phyloP scores from a whole-genome alignment of 2,113 vertebrate genomes.

The Elachura formosa region DNA sequence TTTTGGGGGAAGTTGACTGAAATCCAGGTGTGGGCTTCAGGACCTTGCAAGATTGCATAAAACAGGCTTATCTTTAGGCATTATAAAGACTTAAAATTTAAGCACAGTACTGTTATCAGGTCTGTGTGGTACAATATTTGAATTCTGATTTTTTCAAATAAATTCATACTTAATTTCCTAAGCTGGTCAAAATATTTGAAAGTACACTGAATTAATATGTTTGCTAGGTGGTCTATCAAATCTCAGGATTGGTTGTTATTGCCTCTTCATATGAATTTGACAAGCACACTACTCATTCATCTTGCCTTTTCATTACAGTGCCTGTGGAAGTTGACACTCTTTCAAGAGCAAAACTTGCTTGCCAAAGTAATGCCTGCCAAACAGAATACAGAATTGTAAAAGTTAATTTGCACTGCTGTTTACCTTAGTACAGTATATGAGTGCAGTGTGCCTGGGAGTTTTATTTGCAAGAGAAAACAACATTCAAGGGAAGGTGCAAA shows the following conservation, averaged over 20 bases:
- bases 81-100: not conserved
- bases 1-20: not conserved
- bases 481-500: not conserved
- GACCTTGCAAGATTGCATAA: not conserved
- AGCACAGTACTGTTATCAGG: not conserved
- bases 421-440: not conserved
- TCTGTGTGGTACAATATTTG: not conserved
- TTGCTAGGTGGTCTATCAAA: not conserved
- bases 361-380: not conserved
- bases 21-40: not conserved
- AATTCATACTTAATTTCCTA: not conserved
- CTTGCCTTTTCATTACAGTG: not conserved
- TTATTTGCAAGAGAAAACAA: not conserved
- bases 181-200: not conserved
- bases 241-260: not conserved
- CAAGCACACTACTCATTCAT: not conserved
- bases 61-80: not conserved
- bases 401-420: not conserved
- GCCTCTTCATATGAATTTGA: not conserved
- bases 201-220: too few relatives aligned
- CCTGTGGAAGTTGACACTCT: not conserved
- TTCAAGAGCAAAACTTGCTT: not conserved
- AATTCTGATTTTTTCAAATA: not conserved
- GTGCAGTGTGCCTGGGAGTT: not conserved
- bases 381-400: not conserved